Evolutionary conservation across 2,113 vertebrate species (phyloP).

Genomic region (Phyllostomus hastatus): DNA sequence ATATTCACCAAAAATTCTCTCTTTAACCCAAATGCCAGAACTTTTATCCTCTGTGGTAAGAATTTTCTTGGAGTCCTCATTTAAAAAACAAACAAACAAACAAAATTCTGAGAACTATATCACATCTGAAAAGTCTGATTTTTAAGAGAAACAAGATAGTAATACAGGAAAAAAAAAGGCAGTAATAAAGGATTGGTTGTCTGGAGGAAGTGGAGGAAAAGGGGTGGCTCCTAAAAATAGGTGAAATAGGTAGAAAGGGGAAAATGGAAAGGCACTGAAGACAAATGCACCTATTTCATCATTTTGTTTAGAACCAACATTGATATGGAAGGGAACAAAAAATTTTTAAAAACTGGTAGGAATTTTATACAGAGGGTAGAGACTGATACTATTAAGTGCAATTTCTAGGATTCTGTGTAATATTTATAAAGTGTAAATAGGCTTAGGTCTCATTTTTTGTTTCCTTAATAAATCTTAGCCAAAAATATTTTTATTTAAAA

Average conservation of each 20-base stretch:
- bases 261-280: neutral
- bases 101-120: neutral
- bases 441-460: neutral
- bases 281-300: neutral
- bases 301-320: conserved; percentile 6
- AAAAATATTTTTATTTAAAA: neutral
- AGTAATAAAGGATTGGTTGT: neutral
- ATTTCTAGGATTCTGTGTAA: conserved; percentile 2
- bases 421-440: conserved; percentile 2
- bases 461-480: conserved; percentile 19
- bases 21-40: neutral
- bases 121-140: neutral
- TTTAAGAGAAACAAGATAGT: neutral
- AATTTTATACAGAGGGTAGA: neutral
- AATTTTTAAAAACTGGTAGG: neutral
- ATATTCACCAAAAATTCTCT: conserved; percentile 27
- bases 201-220: neutral
- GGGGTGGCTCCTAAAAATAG: neutral
- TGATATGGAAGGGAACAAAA: neutral
- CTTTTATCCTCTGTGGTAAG: conserved; percentile 9
- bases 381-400: neutral
- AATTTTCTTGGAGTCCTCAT: neutral
- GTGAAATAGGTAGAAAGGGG: neutral
- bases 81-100: neutral
- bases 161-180: neutral